Evolutionary conservation across 2,888 invertebrate species (phyloP).

Genomic region (Eretmocerus hayati): DNA sequence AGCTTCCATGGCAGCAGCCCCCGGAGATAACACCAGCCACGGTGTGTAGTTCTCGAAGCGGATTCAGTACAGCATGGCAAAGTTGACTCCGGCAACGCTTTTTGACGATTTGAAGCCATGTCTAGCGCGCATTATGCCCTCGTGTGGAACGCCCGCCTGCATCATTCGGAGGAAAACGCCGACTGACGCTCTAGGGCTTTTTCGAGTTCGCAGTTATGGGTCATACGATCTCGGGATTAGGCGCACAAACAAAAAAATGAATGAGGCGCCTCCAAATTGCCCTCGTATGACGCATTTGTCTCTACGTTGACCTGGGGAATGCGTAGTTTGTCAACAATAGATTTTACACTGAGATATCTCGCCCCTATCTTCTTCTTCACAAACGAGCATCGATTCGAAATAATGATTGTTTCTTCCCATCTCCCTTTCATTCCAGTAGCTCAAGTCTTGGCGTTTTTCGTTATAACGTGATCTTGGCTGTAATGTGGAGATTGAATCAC

Average conservation of each 20-base stretch:
- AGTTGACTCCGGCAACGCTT: slow-evolving; percentile 1
- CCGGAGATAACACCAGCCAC: no score
- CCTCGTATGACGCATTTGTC: slow-evolving; percentile 17
- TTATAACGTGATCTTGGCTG: no score
- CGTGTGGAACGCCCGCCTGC: background rate
- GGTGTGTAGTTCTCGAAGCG: no score
- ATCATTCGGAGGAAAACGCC: no score
- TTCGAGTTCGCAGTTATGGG: background rate
- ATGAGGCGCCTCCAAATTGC: background rate
- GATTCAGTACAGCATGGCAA: no score
- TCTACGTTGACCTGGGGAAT: slow-evolving; percentile 18
- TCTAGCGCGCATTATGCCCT: background rate
- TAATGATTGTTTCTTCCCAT: background rate
- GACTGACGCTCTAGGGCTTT: background rate
- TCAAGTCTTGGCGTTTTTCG: no score
- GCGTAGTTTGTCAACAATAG: slow-evolving; percentile 23
- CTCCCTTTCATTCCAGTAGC: no score
- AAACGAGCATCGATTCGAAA: no score
- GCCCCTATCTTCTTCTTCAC: slow-evolving; percentile 2
- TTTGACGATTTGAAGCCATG: slow-evolving; percentile 13
- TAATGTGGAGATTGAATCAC: no score
- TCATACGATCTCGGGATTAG: no score
- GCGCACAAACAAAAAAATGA: no score
- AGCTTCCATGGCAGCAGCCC: no score
- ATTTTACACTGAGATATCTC: slow-evolving; percentile 9